These are phyloP conservation scores for Cyprinodon tularosa DNA, from an alignment of 2,113 vertebrate genomes.

Conservation along the genomic window DNA sequence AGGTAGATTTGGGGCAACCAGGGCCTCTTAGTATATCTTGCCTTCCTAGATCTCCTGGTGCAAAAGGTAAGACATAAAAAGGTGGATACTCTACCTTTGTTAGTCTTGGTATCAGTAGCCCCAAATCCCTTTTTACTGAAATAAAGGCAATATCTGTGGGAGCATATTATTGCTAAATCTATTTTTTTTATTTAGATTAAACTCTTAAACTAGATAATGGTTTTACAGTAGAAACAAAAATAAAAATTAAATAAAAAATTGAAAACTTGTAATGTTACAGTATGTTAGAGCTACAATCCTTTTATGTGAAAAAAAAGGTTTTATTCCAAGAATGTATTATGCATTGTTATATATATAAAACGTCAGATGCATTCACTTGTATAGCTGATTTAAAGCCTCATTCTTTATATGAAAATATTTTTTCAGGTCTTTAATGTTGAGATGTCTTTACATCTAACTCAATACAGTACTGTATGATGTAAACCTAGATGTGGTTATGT, in stretches of 20 bases:
- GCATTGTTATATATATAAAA: not conserved
- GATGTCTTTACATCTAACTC: too few species aligned
- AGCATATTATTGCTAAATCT: too few species aligned
- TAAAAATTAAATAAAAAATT: not conserved
- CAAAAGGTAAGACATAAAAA: constrained; percentile 55
- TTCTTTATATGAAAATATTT: too few species aligned
- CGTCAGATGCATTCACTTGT: not conserved
- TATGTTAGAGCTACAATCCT: not conserved
- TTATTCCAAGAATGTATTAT: not conserved
- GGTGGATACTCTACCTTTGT: not conserved
- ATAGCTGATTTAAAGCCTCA: too few species aligned
- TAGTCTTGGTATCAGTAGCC: not conserved
- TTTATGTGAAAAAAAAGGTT: not conserved
- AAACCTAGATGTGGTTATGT: too few species aligned
- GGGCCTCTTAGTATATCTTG: constrained; percentile 48
- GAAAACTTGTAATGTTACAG: not conserved
- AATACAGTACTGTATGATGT: too few species aligned
- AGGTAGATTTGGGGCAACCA: constrained; percentile 52
- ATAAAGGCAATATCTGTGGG: too few species aligned
- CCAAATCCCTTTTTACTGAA: too few species aligned
- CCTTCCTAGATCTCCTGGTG: constrained; percentile 41
- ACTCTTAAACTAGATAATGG: not conserved
- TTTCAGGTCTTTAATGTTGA: too few species aligned
- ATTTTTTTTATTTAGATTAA: too few species aligned
- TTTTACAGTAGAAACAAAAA: not conserved